phyloP scores from a whole-genome alignment of 2,888 invertebrate genomes.

The Tenodera sinensis region DNA sequence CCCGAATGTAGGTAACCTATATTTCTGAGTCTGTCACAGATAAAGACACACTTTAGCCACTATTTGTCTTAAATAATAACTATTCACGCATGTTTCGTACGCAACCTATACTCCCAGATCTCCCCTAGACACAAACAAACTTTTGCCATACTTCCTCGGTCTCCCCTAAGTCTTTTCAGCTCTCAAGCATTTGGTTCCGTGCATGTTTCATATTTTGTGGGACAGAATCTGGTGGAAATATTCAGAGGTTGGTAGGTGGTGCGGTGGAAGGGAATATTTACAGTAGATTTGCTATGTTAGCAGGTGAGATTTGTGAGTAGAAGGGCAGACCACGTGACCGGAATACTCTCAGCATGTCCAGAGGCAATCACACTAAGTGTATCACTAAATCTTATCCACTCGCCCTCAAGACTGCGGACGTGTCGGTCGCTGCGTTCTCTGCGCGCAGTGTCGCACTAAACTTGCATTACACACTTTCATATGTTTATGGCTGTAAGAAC shows the following conservation, averaged over 20 bases:
- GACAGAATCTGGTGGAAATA: background rate
- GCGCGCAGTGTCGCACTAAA: too few relatives aligned
- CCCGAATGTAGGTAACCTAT: too few relatives aligned
- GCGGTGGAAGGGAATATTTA: background rate
- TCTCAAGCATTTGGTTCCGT: background rate
- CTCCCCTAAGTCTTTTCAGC: background rate
- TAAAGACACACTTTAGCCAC: too few relatives aligned
- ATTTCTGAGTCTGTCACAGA: too few relatives aligned
- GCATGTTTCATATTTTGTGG: background rate
- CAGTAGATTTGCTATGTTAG: background rate
- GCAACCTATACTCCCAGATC: too few relatives aligned
- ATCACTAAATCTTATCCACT: background rate
- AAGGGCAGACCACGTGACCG: background rate
- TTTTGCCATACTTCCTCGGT: background rate
- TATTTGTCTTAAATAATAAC: too few relatives aligned
- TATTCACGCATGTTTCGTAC: too few relatives aligned
- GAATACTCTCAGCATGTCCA: background rate
- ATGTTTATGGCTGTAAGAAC: too few relatives aligned
- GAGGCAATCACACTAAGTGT: conserved; percentile 4
- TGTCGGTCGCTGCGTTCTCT: background rate
- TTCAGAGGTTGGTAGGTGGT: too few relatives aligned
- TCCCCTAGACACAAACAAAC: too few relatives aligned
- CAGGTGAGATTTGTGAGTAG: background rate
- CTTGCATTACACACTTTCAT: too few relatives aligned
- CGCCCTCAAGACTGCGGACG: background rate